These are phyloP conservation scores for Amphiura filiformis DNA, from an alignment of 35 echinoderm and acorn worm species.

Conservation along the genomic window DNA sequence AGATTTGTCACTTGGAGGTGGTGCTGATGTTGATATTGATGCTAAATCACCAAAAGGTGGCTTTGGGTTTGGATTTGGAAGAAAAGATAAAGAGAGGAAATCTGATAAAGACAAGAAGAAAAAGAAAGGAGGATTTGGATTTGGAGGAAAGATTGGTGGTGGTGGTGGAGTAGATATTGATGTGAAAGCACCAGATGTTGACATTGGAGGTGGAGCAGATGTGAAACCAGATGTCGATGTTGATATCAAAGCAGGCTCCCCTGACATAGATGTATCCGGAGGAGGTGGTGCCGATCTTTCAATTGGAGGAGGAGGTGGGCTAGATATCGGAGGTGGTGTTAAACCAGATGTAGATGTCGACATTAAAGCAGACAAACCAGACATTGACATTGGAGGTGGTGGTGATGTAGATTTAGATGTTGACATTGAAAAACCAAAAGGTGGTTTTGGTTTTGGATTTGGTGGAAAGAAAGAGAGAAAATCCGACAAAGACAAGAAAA, in stretches of 20 bases:
- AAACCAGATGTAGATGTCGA: conserved; percentile 57
- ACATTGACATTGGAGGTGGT: conserved; percentile 24
- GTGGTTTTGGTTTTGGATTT: conserved; percentile 73
- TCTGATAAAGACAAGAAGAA: conserved; percentile 27
- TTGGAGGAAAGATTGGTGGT: conserved; percentile 41
- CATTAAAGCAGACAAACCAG: conserved; percentile 56
- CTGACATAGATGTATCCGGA: conserved; percentile 6
- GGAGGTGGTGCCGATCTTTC: conserved; percentile 27
- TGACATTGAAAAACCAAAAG: conserved; percentile 42
- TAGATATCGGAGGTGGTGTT: conserved; percentile 44
- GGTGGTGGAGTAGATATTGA: conserved; percentile 18
- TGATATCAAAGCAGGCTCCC: conserved; percentile 32
- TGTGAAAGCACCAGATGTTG: conserved; percentile 34
- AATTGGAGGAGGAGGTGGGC: conserved; percentile 19
- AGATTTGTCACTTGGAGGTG: conserved; percentile 40
- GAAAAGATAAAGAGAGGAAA: conserved; percentile 34
- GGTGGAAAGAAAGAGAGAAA: conserved; percentile 44
- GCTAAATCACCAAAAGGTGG: conserved; percentile 1
- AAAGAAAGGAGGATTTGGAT: conserved; percentile 46
- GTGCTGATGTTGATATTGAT: conserved; percentile 35
- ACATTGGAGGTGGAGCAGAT: conserved; percentile 19
- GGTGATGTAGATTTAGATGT: conserved; percentile 33
- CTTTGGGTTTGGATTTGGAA: conserved; percentile 11
- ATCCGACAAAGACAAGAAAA: conserved; percentile 37
- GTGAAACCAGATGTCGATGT: conserved; percentile 17